Conservation (phyloP, 1,140 invertebrate genomes). For the Dreissena rostriformis region DNA sequence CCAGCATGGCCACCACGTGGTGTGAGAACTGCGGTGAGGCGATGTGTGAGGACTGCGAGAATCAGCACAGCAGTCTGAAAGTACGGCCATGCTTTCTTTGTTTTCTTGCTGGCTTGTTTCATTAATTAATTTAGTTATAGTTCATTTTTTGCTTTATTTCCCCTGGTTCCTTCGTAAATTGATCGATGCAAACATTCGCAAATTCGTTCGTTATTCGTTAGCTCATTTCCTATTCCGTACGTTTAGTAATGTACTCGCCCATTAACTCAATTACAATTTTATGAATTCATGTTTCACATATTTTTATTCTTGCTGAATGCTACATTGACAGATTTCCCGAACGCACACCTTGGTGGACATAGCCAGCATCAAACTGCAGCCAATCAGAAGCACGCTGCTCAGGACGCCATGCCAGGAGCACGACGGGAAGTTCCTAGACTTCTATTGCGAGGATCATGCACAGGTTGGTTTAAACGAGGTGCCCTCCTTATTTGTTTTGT, state of each 20-base stretch:
- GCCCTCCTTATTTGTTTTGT: too few relatives aligned
- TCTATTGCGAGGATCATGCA: constrained; percentile 64
- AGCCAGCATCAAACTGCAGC: constrained; percentile 55
- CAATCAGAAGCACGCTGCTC: constrained; percentile 50
- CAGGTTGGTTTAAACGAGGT: constrained; percentile 9
- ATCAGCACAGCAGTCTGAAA: constrained; percentile 57
- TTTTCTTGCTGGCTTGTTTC: too few relatives aligned
- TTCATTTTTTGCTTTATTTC: too few relatives aligned
- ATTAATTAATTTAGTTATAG: too few relatives aligned
- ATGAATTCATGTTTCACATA: too few relatives aligned
- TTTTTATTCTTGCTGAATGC: too few relatives aligned
- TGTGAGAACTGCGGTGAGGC: constrained; percentile 63
- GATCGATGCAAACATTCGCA: too few relatives aligned
- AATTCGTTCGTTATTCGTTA: too few relatives aligned
- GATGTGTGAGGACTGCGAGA: constrained; percentile 59
- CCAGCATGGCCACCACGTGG: constrained; percentile 54
- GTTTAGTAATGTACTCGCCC: too few relatives aligned
- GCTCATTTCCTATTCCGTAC: too few relatives aligned
- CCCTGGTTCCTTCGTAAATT: too few relatives aligned
- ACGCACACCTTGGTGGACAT: constrained; percentile 58
- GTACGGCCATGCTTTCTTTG: neutral
- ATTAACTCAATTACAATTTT: too few relatives aligned
- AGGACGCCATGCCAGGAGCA: constrained; percentile 59
- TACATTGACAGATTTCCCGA: constrained; percentile 28
- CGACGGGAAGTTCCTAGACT: constrained; percentile 57